Base-by-base conservation (phyloP, 2,888 invertebrate species). In the Oeneis ivallda region DNA sequence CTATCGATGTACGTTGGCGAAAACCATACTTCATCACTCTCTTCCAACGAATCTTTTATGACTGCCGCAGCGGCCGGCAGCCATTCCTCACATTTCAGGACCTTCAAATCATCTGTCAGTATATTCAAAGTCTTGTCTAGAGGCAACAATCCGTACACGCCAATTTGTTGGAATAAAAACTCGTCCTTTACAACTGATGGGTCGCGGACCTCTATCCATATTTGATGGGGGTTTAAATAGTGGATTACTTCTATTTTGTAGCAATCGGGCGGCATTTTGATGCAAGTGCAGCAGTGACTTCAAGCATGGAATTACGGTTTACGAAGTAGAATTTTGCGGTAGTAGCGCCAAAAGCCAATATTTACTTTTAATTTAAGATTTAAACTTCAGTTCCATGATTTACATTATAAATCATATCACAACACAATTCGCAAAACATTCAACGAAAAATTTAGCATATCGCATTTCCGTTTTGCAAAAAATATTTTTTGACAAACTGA, bases 61-160 rank as follows among this genome's bases (percentile, higher is more conserved):
- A 76, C 62, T 2, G 71, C 47, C 0, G 68, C 62, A 0, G 84
- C 77, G 1, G 84, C 86, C 0, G 79, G 83, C 62, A 76, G 67
- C 89, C 89, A 90, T 10, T 79, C 70, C 1, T 74, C 70, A 61
- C 79, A 76, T 45, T 70, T 70, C 19, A 70, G 68, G 0, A 67
- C 69, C 17, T 72, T 72, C 1, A 87, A 26, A 50, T 10, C 56
- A 0, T 75, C 75, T 0, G 71, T 72, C 1, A 72, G 74, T 0
- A 73, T 26, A 37, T 80, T 76, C 6, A 83, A 62, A 0, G 74
- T 72, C 1, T 71, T 73, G 52, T 81, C 79, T 62, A 80, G 63
- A 0, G 89, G 89, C 49, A 86, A 45, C 37, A 89, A 66, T 0
- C 88, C 87, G 59, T 83, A 86, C 19, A 89, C 68, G 13, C 89